Evolutionary conservation across 2,113 vertebrate genomes (phyloP), one percentile per base, ranked within the genome.

Genomic region (Illadopsis cleaveri): DNA sequence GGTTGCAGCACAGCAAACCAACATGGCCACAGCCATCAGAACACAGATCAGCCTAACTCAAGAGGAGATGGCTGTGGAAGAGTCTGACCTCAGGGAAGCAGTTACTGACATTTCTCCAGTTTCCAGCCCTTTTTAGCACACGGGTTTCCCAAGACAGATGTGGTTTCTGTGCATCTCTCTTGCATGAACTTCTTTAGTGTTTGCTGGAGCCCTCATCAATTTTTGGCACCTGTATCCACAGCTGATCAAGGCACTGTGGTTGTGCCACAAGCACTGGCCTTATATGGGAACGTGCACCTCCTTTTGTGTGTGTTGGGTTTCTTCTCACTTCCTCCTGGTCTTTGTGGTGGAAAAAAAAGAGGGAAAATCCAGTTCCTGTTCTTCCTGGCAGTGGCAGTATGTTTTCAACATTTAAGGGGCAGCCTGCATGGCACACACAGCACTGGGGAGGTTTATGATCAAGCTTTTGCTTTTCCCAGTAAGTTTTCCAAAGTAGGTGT

Each of bases 221-320:
- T 30, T 84, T 69, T 80, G 58, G 14, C 17, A 56, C 25, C 40
- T 75, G 5, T 16, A 51, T 23, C 69, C 37, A 38, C 27, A 72
- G 21, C 5, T 61, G 25, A 33, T 42, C 48, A 51, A 84, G 30
- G n/a, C 22, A 19, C 35, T 62, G 64, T 44, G 64, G 20, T n/a
- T 85, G 40, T 57, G 80, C 75, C 53, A 61, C 9, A 57, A 14
- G 5, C 45, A 84, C n/a, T 58, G 83, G 40, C 15, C 51, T 75
- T 3, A 16, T 0, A 1, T 15, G 31, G 28, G 61, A 82, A 76
- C 30, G 1, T 50, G 15, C 7, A 53, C 2, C 7, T 77, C 62
- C n/a, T 76, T 87, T 37, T 65, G 8, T 51, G 40, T 79, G 22
- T 35, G 37, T 9, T 75, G 40, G 33, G 27, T 33, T 79, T 38